Conservation (phyloP, 2,888 invertebrate species). For the Drosophila gaucha region DNA sequence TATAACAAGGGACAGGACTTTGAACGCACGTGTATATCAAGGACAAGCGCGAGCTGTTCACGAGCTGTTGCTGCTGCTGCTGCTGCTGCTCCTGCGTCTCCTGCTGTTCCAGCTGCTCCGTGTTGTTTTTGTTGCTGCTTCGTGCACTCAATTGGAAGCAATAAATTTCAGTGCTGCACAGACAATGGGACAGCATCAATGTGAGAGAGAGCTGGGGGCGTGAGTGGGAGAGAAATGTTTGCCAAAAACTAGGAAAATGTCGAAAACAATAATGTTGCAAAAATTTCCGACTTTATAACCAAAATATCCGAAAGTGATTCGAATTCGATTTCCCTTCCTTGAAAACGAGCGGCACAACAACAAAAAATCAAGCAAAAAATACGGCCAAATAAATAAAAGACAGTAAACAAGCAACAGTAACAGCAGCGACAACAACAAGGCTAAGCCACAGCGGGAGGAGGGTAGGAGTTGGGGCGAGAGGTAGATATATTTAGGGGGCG, state of each 20-base stretch:
- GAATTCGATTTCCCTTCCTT: conserved; percentile 82
- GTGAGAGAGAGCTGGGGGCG: conserved; percentile 6
- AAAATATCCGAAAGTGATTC: conserved; percentile 84
- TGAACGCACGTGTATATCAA: conserved; percentile 76
- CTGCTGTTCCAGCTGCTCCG: conserved; percentile 12
- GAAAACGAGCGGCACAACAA: conserved; percentile 19
- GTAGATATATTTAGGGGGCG: neutral
- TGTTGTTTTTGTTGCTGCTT: conserved; percentile 48
- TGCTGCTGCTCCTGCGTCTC: conserved; percentile 17
- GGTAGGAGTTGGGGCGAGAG: neutral
- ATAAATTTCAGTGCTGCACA: conserved; percentile 80
- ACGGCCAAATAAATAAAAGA: conserved; percentile 67
- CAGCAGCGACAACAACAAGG: conserved; percentile 44
- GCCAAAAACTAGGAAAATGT: conserved; percentile 75
- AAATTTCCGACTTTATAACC: conserved; percentile 82
- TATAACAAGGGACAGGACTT: conserved; percentile 36
- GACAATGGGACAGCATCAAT: conserved; percentile 50
- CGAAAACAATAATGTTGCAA: conserved; percentile 81
- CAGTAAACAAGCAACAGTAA: conserved; percentile 64
- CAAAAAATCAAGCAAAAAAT: conserved; percentile 11
- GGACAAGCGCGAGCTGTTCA: conserved; percentile 75
- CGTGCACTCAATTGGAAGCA: conserved; percentile 83
- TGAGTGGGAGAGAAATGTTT: conserved; percentile 38
- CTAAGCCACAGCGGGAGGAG: conserved; percentile 49
- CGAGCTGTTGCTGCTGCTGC: conserved; percentile 51